phyloP scores from a whole-genome alignment of 2,113 vertebrate genomes.

The Asarcornis scutulata region DNA sequence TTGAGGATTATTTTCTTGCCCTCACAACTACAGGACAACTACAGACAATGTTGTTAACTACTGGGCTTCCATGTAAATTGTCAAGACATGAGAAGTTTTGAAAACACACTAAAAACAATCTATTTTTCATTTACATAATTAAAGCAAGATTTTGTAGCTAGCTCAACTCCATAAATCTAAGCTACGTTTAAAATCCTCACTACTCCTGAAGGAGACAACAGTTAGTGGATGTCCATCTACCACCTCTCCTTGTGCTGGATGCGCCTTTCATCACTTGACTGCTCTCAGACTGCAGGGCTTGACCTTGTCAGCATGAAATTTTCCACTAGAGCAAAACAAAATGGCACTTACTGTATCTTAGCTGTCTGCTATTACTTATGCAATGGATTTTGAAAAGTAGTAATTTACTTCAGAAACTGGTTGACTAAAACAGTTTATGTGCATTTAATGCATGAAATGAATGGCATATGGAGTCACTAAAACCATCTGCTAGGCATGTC shows the following conservation, averaged over 20 bases:
- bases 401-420: slow-evolving; percentile 50
- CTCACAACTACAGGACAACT: neutral
- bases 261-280: slow-evolving; percentile 41
- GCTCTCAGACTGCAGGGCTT: slow-evolving; percentile 43
- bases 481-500: slow-evolving; percentile 9
- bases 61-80: neutral
- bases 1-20: neutral
- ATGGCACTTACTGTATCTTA: slow-evolving; percentile 32
- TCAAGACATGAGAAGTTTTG: neutral
- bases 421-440: slow-evolving; percentile 41
- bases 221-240: neutral
- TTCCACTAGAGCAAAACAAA: slow-evolving; percentile 70
- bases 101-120: neutral
- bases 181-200: neutral
- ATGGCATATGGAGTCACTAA: neutral
- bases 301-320: slow-evolving; percentile 73
- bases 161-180: neutral
- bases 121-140: neutral
- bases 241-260: neutral
- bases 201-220: neutral
- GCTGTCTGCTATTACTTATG: slow-evolving; percentile 54
- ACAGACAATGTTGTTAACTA: neutral
- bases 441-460: slow-evolving; percentile 26
- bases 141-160: slow-evolving; percentile 9
- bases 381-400: slow-evolving; percentile 52